Base-by-base conservation (phyloP, 1,140 invertebrate genomes). In the Aphidius gifuensis region DNA sequence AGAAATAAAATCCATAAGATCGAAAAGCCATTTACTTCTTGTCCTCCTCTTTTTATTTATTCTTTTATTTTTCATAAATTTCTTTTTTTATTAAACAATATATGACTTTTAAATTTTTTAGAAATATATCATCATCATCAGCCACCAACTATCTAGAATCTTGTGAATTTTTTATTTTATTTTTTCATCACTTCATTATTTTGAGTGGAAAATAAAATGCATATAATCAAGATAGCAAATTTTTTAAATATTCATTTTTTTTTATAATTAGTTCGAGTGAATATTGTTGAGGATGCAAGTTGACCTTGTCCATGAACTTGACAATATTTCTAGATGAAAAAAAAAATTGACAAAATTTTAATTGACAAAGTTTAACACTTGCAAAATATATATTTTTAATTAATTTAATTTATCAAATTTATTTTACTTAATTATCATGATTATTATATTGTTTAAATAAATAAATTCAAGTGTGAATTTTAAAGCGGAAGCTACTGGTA, bases 401-500 rank as follows among this genome's bases (percentile, higher is more conserved):
- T 16, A 16, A 16, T 16, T 16, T 16, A 16, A 16, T 16, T 16
- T 16, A 16, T 16, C 0, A 16, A 16, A 16, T 16, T 16, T 16
- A 16, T 16, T 16, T 16, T 16, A 16, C 16, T 16, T 16, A 16
- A 16, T 16, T 16, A 16, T 16, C 16, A 16, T 16, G 16, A 16
- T 16, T 16, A 16, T 16, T 16, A 32, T 32, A 32, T 32, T 32
- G 4, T 32, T 32, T 47, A 56, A 8, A 16, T 57, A 53, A 44
- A 55, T 32, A 45, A 58, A 21, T 38, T 23, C 0, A 45, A 58
- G 58, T 9, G 16, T 32, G 2, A 40, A 59, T 38, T 54, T 11
- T 40, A 58, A 61, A 64, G 55, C 65, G 70, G 70, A 71, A 70
- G 70, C 62, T 59, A 61, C 62, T 64, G 66, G 69, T 72, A 72